Conservation (phyloP, 30 jellyfish, hydroid and myxozoan genomes). For the Turritopsis rubra region DNA sequence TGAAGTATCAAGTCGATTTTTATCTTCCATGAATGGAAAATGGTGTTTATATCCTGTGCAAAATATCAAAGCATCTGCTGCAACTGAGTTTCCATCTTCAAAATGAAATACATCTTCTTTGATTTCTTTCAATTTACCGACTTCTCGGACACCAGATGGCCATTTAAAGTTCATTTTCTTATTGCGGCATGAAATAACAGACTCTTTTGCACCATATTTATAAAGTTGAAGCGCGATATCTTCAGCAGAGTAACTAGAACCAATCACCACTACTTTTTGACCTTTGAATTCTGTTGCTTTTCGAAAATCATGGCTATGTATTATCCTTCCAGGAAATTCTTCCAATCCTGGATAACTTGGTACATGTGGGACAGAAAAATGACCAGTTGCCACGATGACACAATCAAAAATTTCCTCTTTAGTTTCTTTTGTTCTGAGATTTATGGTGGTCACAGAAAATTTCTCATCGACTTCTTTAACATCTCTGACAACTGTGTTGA, state of each 20-base stretch:
- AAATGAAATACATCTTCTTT: slow-evolving; percentile 30
- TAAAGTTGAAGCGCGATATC: slow-evolving; percentile 63
- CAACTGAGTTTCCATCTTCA: slow-evolving; percentile 43
- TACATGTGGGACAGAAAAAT: slow-evolving; percentile 53
- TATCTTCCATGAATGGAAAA: slow-evolving; percentile 53
- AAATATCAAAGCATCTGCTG: slow-evolving; percentile 60
- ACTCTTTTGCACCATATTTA: slow-evolving; percentile 56
- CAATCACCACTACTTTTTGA: slow-evolving; percentile 37
- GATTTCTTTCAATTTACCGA: slow-evolving; percentile 35
- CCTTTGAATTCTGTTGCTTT: slow-evolving; percentile 40
- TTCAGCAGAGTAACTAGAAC: slow-evolving; percentile 70
- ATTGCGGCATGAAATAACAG: slow-evolving; percentile 41
- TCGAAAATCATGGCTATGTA: slow-evolving; percentile 75
- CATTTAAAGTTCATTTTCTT: slow-evolving; percentile 64
- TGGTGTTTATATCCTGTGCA: slow-evolving; percentile 69
- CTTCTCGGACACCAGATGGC: slow-evolving; percentile 53
- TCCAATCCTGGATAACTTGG: slow-evolving; percentile 61
- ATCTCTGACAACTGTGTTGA: slow-evolving; percentile 43
- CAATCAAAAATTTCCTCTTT: slow-evolving; percentile 38
- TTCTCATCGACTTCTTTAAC: slow-evolving; percentile 37
- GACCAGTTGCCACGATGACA: slow-evolving; percentile 69
- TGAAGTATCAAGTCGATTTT: slow-evolving; percentile 31
- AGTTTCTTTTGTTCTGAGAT: slow-evolving; percentile 27
- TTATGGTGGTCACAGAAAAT: slow-evolving; percentile 31
- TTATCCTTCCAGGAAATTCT: slow-evolving; percentile 45